Percentiles rank a stretch among this genome's conserved stretches.
Conservation (phyloP, 2,797 vertebrate genomes). For the Rhinoraja longicauda region DNA sequence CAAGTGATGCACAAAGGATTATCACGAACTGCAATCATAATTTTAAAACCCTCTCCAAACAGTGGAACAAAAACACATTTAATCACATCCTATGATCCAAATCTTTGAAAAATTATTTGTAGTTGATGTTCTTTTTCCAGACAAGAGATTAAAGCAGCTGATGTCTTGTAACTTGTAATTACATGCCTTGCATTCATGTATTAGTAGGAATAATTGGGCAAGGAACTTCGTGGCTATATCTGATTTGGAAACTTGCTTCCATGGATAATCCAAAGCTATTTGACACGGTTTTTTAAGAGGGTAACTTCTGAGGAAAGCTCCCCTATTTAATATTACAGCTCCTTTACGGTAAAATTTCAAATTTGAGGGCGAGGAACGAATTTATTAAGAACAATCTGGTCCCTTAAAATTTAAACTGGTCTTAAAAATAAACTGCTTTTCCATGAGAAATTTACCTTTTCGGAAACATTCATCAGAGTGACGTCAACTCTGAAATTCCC, state of each 20-base stretch:
- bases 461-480: neutral
- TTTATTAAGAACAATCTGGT: no score
- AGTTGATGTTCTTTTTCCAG: constrained; percentile 64
- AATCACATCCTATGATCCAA: constrained; percentile 63
- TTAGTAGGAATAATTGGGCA: constrained; percentile 39
- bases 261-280: constrained; percentile 55
- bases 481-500: neutral
- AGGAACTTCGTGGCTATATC: constrained; percentile 47
- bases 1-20: constrained; percentile 49
- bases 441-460: neutral
- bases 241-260: constrained; percentile 64
- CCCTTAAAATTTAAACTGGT: neutral
- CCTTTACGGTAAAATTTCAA: constrained; percentile 43
- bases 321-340: constrained; percentile 52
- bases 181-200: constrained; percentile 58
- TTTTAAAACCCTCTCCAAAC: constrained; percentile 47
- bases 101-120: constrained; percentile 57
- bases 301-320: constrained; percentile 47
- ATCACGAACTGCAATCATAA: constrained; percentile 56
- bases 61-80: constrained; percentile 56
- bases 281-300: constrained; percentile 51
- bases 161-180: constrained; percentile 59
- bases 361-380: no score
- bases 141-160: constrained; percentile 59
- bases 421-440: neutral